Percentiles rank a stretch among this genome's conserved stretches.
Conservation (phyloP, 1,140 invertebrate genomes). For the Ceratina australensis region DNA sequence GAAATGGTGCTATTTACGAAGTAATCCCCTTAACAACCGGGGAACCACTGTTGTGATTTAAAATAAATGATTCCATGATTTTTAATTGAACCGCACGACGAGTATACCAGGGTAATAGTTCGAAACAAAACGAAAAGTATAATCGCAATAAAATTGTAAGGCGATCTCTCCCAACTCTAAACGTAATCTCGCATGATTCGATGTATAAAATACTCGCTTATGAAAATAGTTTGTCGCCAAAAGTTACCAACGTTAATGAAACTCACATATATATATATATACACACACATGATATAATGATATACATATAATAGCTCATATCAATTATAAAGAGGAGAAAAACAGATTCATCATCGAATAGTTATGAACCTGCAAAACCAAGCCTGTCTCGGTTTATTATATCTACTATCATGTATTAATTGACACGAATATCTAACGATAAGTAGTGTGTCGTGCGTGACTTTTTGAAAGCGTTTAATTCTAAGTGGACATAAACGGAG, state of each 20-base stretch:
- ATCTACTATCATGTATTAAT: conserved; percentile 7
- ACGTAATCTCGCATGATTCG: conserved; percentile 12
- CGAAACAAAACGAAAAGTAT: neutral
- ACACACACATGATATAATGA: too few species aligned
- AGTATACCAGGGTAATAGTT: conserved; percentile 40
- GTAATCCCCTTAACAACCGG: conserved; percentile 10
- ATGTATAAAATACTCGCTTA: conserved; percentile 14
- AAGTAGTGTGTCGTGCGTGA: neutral
- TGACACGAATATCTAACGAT: conserved; percentile 6
- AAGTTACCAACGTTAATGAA: conserved; percentile 16
- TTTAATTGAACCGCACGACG: conserved; percentile 16
- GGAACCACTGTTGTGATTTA: conserved; percentile 9
- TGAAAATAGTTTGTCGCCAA: conserved; percentile 9
- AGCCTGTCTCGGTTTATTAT: conserved; percentile 14
- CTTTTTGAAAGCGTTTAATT: conserved; percentile 45
- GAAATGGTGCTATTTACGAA: conserved; percentile 29
- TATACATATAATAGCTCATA: neutral
- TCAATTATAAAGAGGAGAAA: conserved; percentile 10
- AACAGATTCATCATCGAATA: conserved; percentile 1
- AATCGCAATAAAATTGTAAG: neutral
- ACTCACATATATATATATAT: neutral
- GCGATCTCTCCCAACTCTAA: neutral
- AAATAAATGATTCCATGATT: too few species aligned
- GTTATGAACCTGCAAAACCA: conserved; percentile 12
- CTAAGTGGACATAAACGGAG: conserved; percentile 26